These are phyloP conservation scores for Phanerotoma sp. DNA, from an alignment of 2,888 invertebrate species.

Conservation along the genomic window DNA sequence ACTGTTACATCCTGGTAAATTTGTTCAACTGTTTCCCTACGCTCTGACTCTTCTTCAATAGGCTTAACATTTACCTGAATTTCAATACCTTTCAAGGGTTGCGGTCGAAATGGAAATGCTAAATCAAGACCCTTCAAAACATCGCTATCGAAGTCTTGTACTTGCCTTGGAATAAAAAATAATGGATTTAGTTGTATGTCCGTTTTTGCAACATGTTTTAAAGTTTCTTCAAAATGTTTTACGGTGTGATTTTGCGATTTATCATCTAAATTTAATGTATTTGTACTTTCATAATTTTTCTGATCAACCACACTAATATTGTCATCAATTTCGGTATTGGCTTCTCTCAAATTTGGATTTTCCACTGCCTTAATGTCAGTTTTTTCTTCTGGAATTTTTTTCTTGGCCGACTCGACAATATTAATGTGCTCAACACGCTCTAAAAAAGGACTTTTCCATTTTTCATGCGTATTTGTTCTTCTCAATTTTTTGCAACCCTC, in stretches of 20 bases:
- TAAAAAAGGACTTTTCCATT: conserved; percentile 27
- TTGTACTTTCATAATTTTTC: too few species aligned
- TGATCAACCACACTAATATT: background rate
- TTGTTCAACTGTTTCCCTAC: background rate
- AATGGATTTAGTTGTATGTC: too few species aligned
- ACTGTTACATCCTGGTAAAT: conserved; percentile 1
- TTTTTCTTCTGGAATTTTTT: conserved; percentile 5
- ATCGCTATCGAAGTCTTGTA: conserved; percentile 5
- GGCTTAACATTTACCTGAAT: background rate
- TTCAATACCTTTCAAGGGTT: background rate
- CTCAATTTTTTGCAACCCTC: conserved; percentile 30
- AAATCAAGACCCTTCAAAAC: conserved; percentile 18
- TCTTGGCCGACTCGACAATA: background rate
- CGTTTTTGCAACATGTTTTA: too few species aligned
- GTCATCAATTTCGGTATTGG: background rate
- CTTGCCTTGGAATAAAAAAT: too few species aligned
- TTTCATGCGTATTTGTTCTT: conserved; percentile 23
- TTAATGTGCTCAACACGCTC: conserved; percentile 5
- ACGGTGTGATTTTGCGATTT: too few species aligned
- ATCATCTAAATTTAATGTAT: too few species aligned
- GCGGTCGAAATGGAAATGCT: conserved; percentile 8
- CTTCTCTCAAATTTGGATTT: background rate
- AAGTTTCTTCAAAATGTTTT: too few species aligned
- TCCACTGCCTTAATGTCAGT: background rate
- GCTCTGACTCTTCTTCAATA: background rate